A percentile compares a stretch with the other conserved stretches of the same genome.
Evolutionary conservation across 2,888 invertebrate species (phyloP).

Genomic region (Coelogynopora nodosa): DNA sequence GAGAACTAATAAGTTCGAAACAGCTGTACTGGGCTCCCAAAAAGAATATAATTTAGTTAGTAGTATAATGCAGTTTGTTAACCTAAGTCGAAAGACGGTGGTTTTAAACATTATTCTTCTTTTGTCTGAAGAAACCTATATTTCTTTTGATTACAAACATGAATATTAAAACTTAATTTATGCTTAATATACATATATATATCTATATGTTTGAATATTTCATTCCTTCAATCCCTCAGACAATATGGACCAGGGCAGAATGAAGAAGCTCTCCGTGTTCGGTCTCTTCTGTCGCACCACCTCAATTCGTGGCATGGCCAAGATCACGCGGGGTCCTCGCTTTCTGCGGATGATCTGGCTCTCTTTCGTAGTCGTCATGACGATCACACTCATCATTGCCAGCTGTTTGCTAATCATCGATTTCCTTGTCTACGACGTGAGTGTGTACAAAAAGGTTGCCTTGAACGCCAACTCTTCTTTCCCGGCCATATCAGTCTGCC

Average conservation of each 20-base stretch:
- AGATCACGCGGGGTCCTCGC: constrained; percentile 39
- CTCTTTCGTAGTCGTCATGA: constrained; percentile 41
- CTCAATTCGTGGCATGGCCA: constrained; percentile 46
- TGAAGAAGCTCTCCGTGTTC: constrained; percentile 1
- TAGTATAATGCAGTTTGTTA: too few relatives aligned
- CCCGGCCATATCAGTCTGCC: constrained; percentile 45
- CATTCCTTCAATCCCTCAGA: background rate
- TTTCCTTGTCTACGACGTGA: constrained; percentile 45
- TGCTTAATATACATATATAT: too few relatives aligned
- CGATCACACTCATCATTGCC: constrained; percentile 38
- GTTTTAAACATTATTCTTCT: too few relatives aligned
- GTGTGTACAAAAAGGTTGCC: constrained; percentile 29
- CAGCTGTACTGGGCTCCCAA: too few relatives aligned
- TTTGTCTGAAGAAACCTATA: too few relatives aligned
- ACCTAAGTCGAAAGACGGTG: too few relatives aligned
- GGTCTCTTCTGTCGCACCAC: constrained; percentile 42
- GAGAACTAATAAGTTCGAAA: too few relatives aligned
- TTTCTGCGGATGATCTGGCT: constrained; percentile 43
- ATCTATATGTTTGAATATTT: too few relatives aligned
- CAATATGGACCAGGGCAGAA: too few relatives aligned
- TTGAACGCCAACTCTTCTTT: constrained; percentile 37
- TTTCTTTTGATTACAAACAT: too few relatives aligned
- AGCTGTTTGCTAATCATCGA: constrained; percentile 39
- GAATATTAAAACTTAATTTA: too few relatives aligned
- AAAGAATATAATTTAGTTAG: too few relatives aligned